These are phyloP conservation scores for Cygnus buccinator DNA, from an alignment of 2,113 vertebrate genomes.

Conservation along the genomic window DNA sequence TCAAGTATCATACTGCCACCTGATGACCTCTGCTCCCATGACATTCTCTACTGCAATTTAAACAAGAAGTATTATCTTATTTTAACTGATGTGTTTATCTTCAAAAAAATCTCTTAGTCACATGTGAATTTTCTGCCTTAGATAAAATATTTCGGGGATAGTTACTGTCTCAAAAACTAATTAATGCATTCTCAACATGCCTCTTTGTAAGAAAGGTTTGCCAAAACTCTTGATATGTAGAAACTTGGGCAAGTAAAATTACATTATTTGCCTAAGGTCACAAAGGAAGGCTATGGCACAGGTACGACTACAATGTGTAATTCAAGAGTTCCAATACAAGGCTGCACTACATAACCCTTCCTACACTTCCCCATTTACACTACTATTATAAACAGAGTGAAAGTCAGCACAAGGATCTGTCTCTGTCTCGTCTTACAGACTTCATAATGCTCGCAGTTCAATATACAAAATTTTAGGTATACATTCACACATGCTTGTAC, in stretches of 20 bases:
- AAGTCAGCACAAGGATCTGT: background rate
- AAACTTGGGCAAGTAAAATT: background rate
- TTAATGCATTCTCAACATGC: background rate
- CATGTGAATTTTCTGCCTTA: background rate
- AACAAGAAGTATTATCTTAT: background rate
- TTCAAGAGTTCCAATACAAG: background rate
- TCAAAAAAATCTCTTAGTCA: background rate
- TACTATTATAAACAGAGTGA: background rate
- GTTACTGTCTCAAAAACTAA: background rate
- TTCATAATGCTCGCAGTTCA: background rate
- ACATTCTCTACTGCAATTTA: background rate
- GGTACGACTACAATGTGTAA: fast-evolving
- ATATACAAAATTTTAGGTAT: background rate
- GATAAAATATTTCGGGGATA: background rate
- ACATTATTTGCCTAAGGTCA: background rate
- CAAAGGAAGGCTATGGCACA: background rate
- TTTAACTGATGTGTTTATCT: background rate
- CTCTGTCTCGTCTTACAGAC: background rate
- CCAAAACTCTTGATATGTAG: background rate
- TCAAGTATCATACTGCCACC: background rate
- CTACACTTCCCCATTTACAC: fast-evolving
- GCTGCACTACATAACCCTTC: background rate
- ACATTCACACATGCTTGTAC: background rate
- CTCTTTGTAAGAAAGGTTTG: background rate
- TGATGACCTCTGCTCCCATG: background rate